Percentiles rank a stretch among this genome's conserved stretches.
phyloP scores from a whole-genome alignment of 2,888 invertebrate species.

The Apodemia duryi region DNA sequence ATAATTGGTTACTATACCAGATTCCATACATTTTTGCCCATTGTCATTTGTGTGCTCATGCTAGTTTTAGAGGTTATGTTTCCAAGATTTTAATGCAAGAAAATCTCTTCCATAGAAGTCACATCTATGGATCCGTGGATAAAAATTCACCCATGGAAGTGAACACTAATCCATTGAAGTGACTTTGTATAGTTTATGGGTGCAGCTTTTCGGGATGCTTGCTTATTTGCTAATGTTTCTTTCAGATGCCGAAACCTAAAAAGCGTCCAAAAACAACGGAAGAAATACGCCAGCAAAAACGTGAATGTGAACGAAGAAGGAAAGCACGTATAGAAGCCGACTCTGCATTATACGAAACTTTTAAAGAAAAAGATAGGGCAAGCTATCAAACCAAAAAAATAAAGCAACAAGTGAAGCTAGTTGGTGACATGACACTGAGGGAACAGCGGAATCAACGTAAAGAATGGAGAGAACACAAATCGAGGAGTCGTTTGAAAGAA shows the following conservation, averaged over 20 bases:
- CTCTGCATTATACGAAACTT: too few relatives aligned
- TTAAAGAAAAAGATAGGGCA: too few relatives aligned
- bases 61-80: neutral
- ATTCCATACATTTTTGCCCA: too few relatives aligned
- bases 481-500: too few relatives aligned
- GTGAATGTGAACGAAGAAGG: constrained; percentile 1
- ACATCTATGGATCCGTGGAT: constrained; percentile 2
- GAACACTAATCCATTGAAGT: neutral
- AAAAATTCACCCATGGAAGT: neutral
- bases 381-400: too few relatives aligned
- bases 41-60: neutral
- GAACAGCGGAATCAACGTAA: too few relatives aligned
- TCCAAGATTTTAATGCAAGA: neutral
- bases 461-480: too few relatives aligned
- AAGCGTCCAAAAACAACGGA: constrained; percentile 4
- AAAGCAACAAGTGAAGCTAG: too few relatives aligned
- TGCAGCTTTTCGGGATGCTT: neutral
- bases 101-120: neutral
- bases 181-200: neutral
- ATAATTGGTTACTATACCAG: too few relatives aligned
- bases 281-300: constrained; percentile 2
- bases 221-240: constrained; percentile 4
- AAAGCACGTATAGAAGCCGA: neutral
- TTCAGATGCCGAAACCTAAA: constrained; percentile 1
- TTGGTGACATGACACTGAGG: too few relatives aligned